Evolutionary conservation across 2,797 vertebrate genomes (phyloP), one percentile per base, ranked within the genome.

Genomic region (Poecilia picta): DNA sequence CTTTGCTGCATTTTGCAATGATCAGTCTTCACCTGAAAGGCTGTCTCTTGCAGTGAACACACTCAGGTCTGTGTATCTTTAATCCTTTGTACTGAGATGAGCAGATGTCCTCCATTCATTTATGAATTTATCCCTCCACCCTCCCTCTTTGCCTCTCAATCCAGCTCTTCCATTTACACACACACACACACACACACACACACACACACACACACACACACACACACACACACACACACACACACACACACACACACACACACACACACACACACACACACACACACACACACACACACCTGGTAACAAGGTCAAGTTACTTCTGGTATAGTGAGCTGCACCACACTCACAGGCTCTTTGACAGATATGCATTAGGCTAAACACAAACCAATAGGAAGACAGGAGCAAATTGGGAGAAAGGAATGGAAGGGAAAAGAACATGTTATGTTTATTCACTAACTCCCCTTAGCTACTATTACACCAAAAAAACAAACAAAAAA

Each of bases 51-150:
- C 78, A 46, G 55, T 77, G 41, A 47, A 71, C 55, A 72, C 88
- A 55, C 86, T 85, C 86, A 90, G 91, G 81, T 93, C 83, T 88
- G 86, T 95, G 93, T 94, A 95, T 94, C 95, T 96, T 95, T 97
- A 97, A 97, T 97, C 97, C 96, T 98, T 97, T 97, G 88, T 91
- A 95, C 97, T 91, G 96, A 96, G 95, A 96, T 88, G 94, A 98
- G 96, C 98, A 99, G 98, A 98, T 99, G 98, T 98, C 97, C 97
- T 96, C 96, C 96, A 97, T 98, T 98, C 97, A 98, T 98, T 98
- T 98, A 98, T 98, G 97, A 97, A 97, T 98, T 97, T 97, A 97
- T 96, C 95, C 87, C 80, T 83, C 81, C 72, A 28, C 55, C 73
- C 72, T 76, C 51, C 68, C 53, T 49, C 53, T 28, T 73, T 66